Percentiles rank a stretch among this genome's conserved stretches.
phyloP scores from a whole-genome alignment of 2,888 invertebrate species.

The Orchesellides sinensis region DNA sequence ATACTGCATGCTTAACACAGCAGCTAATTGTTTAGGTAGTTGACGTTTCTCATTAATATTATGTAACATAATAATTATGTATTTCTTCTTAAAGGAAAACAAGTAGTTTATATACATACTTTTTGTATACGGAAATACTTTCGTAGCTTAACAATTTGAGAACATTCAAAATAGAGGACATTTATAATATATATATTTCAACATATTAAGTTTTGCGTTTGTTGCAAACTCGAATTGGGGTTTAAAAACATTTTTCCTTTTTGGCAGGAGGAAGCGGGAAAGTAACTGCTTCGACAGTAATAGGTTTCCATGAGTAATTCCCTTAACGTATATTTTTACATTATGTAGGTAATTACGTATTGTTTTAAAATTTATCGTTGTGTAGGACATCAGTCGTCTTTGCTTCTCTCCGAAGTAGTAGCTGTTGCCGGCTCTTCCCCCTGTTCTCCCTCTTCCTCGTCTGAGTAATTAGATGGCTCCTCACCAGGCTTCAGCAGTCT shows the following conservation, averaged over 20 bases:
- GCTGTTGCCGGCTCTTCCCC: constrained; percentile 76
- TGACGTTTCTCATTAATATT: too few relatives aligned
- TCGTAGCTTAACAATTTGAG: too few relatives aligned
- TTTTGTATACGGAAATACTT: too few relatives aligned
- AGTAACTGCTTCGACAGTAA: constrained; percentile 8
- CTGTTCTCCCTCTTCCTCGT: constrained; percentile 85
- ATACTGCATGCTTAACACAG: too few relatives aligned
- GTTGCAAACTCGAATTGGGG: constrained; percentile 25
- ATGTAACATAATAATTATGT: too few relatives aligned
- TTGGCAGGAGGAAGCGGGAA: constrained; percentile 56
- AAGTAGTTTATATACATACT: too few relatives aligned
- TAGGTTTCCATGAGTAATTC: constrained; percentile 17
- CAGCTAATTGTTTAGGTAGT: too few relatives aligned
- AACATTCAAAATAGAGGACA: too few relatives aligned
- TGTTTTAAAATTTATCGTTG: constrained; percentile 50
- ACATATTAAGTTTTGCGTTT: neutral
- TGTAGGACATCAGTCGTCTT: constrained; percentile 75
- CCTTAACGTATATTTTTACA: neutral
- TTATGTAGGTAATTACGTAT: neutral
- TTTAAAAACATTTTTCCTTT: constrained; percentile 4
- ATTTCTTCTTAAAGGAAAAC: too few relatives aligned
- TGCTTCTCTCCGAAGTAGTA: constrained; percentile 73
- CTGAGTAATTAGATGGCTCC: constrained; percentile 92
- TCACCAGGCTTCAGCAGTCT: constrained; percentile 94
- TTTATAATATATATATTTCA: neutral